Conservation (phyloP, 2,888 invertebrate species). For the Cosmia pyralina region DNA sequence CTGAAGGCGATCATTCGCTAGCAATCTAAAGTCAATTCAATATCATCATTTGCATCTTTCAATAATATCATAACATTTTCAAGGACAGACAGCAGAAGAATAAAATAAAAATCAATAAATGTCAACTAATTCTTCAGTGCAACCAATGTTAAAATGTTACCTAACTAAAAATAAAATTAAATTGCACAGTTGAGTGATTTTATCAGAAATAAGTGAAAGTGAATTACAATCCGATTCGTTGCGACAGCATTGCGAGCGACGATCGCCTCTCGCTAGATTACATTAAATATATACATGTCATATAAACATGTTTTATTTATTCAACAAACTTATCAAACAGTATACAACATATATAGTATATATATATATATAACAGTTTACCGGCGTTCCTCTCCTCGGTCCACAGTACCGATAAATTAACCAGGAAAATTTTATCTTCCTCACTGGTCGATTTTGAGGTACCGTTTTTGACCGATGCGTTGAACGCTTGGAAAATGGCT, state of each 20-base stretch:
- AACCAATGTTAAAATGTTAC: slow-evolving; percentile 26
- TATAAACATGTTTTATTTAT: too few relatives aligned
- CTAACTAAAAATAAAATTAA: slow-evolving; percentile 49
- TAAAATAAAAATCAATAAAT: slow-evolving; percentile 19
- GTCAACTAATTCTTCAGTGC: slow-evolving; percentile 9
- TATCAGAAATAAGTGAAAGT: slow-evolving; percentile 61
- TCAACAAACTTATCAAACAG: too few relatives aligned
- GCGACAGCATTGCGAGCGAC: slow-evolving; percentile 49
- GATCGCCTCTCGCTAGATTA: slow-evolving; percentile 46
- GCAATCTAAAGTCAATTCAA: slow-evolving; percentile 22
- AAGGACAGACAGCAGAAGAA: slow-evolving; percentile 36
- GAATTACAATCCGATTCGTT: slow-evolving; percentile 38
- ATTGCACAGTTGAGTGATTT: slow-evolving; percentile 49
- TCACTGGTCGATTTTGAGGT: too few relatives aligned
- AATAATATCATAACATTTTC: slow-evolving; percentile 10
- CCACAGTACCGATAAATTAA: too few relatives aligned
- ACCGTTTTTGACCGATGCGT: too few relatives aligned
- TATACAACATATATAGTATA: too few relatives aligned
- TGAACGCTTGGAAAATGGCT: too few relatives aligned
- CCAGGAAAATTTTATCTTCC: too few relatives aligned
- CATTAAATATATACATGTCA: too few relatives aligned
- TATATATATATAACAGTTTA: too few relatives aligned
- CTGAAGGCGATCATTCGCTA: slow-evolving; percentile 30
- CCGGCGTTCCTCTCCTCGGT: too few relatives aligned
- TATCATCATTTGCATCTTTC: slow-evolving; percentile 1